Evolutionary conservation across 2,888 invertebrate genomes (phyloP).

Genomic region (Volucella zonaria): DNA sequence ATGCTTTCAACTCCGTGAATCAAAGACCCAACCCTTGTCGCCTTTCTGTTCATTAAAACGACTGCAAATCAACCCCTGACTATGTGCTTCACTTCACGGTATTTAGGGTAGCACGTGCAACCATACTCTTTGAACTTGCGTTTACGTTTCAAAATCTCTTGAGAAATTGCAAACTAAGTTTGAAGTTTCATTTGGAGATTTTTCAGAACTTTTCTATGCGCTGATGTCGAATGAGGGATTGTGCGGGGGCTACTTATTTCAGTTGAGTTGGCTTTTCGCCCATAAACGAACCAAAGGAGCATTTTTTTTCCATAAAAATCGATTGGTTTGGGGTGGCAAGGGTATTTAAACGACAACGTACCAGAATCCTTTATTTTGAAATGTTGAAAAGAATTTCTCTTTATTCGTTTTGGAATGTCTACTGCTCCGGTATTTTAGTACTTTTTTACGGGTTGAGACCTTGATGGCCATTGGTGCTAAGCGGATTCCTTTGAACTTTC

Average conservation of each 20-base stretch:
- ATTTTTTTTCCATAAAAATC: background rate
- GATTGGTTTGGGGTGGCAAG: constrained; percentile 11
- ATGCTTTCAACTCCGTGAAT: no score
- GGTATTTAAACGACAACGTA: background rate
- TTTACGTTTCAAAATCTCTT: background rate
- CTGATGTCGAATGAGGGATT: background rate
- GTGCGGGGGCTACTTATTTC: constrained; percentile 14
- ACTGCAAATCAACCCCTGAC: no score
- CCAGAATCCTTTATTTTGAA: no score
- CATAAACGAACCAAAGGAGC: constrained; percentile 16
- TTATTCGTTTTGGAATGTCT: no score
- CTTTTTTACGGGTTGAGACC: no score
- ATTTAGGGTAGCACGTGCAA: constrained; percentile 1
- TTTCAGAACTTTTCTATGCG: constrained; percentile 32
- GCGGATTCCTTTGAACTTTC: no score
- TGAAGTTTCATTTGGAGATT: constrained; percentile 47
- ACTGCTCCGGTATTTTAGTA: no score
- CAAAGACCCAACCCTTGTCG: background rate
- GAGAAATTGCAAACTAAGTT: constrained; percentile 30
- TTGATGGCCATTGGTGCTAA: no score
- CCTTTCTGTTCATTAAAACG: no score
- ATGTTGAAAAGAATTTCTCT: no score
- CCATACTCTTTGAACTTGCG: background rate
- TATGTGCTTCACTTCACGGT: background rate
- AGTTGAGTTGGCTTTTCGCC: constrained; percentile 8